Percentiles rank a stretch among this genome's conserved stretches.
phyloP scores from a whole-genome alignment of 2,113 vertebrate species.

The Zapus hudsonius region DNA sequence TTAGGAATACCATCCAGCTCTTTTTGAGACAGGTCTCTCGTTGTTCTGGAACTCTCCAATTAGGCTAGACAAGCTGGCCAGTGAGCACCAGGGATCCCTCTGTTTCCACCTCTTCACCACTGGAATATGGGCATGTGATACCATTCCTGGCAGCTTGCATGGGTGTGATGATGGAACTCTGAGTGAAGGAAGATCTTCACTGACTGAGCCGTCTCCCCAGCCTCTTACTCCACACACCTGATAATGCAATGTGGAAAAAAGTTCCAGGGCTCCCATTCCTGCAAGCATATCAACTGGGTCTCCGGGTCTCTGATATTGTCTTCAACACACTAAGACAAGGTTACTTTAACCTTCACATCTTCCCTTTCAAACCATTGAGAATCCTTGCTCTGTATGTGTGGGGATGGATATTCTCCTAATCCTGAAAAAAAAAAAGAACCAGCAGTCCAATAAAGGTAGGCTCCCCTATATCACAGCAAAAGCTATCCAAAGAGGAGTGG shows the following conservation, averaged over 20 bases:
- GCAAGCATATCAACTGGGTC: slow-evolving; percentile 93
- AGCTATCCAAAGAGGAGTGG: slow-evolving; percentile 92
- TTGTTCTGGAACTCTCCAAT: too few relatives aligned
- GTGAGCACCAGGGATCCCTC: too few relatives aligned
- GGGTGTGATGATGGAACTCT: too few relatives aligned
- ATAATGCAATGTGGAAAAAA: slow-evolving; percentile 92
- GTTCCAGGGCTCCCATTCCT: slow-evolving; percentile 83
- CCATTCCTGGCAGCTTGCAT: too few relatives aligned
- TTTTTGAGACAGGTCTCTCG: too few relatives aligned
- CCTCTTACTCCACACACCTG: slow-evolving; percentile 91
- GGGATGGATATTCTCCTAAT: slow-evolving; percentile 93
- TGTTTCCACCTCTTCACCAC: too few relatives aligned
- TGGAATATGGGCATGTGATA: too few relatives aligned
- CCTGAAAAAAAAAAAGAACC: slow-evolving; percentile 91
- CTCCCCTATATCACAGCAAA: slow-evolving; percentile 90
- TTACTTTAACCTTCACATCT: slow-evolving; percentile 91
- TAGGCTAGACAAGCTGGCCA: too few relatives aligned
- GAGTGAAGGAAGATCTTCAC: too few relatives aligned
- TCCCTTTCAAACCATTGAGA: slow-evolving; percentile 94
- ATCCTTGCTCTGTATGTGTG: slow-evolving; percentile 93
- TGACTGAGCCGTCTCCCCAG: too few relatives aligned
- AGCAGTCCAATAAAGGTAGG: slow-evolving; percentile 92
- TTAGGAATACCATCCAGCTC: too few relatives aligned
- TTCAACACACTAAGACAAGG: slow-evolving; percentile 92
- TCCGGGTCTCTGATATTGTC: slow-evolving; percentile 91